phyloP scores from a whole-genome alignment of 1,140 invertebrate species.

The Bombus polaris region DNA sequence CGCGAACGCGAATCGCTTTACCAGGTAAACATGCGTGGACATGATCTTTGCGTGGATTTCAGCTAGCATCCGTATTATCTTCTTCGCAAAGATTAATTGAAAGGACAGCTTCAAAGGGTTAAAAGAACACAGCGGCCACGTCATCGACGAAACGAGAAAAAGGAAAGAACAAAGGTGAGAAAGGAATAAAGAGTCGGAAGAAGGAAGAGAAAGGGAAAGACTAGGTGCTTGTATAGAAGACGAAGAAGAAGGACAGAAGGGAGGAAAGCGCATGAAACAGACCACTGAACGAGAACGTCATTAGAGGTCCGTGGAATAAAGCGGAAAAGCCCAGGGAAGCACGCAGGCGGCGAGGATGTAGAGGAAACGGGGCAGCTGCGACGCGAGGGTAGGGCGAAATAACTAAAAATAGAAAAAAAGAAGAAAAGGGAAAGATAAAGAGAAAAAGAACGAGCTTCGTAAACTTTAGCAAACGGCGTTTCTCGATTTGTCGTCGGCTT shows the following conservation, averaged over 20 bases:
- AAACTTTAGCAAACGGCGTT: not conserved
- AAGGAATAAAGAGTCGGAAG: not conserved
- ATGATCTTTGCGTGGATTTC: not conserved
- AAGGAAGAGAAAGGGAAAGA: not conserved
- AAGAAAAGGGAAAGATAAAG: not conserved
- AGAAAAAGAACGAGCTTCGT: not conserved
- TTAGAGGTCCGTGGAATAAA: conserved; percentile 43
- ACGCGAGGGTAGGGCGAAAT: not conserved
- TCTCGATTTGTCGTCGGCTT: conserved; percentile 31
- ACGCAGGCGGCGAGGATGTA: not conserved
- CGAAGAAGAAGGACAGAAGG: not conserved
- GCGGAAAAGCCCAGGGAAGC: conserved; percentile 12
- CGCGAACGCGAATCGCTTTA: not conserved
- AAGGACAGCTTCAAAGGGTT: conserved; percentile 18
- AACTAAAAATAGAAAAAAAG: not conserved
- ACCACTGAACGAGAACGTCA: conserved; percentile 45
- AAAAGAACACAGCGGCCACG: conserved; percentile 5
- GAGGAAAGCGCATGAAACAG: conserved; percentile 1
- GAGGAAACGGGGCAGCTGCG: conserved; percentile 7
- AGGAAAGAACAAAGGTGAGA: not conserved
- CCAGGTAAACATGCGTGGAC: not conserved
- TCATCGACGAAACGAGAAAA: conserved; percentile 8
- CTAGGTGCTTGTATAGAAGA: not conserved
- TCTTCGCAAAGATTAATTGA: conserved; percentile 25
- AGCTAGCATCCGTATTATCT: not conserved